A percentile compares a stretch with the other conserved stretches of the same genome.
These are phyloP conservation scores for Drosophila nigritarsus DNA, from an alignment of 2,888 invertebrate genomes.

Conservation along the genomic window DNA sequence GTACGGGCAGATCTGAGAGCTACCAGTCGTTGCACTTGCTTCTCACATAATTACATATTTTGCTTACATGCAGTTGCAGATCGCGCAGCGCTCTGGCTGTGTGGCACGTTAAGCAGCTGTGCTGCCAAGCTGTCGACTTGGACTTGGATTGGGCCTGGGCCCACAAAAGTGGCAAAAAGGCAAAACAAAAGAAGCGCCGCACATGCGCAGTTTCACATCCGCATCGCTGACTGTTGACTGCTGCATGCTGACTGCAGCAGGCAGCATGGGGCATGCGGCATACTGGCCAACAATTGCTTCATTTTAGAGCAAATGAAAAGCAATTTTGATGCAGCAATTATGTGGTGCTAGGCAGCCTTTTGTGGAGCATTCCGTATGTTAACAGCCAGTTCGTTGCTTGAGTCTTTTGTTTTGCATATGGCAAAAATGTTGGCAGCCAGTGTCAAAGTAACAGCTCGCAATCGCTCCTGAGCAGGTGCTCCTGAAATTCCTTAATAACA, in stretches of 20 bases:
- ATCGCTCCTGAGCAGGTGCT: slow-evolving; percentile 27
- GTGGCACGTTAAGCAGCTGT: slow-evolving; percentile 75
- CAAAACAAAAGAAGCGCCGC: slow-evolving; percentile 74
- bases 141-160: slow-evolving; percentile 27
- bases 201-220: slow-evolving; percentile 75
- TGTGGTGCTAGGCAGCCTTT: slow-evolving; percentile 29
- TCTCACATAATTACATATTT: slow-evolving; percentile 78
- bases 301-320: slow-evolving; percentile 77
- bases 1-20: slow-evolving; percentile 19
- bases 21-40: slow-evolving; percentile 48
- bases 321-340: slow-evolving; percentile 75
- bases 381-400: slow-evolving; percentile 55
- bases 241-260: slow-evolving; percentile 9
- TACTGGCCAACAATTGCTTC: slow-evolving; percentile 69
- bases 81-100: slow-evolving; percentile 39
- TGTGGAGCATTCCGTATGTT: slow-evolving; percentile 13
- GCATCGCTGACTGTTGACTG: slow-evolving; percentile 57
- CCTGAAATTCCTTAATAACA: slow-evolving; percentile 27
- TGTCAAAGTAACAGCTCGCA: slow-evolving; percentile 31
- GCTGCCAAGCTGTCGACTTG: slow-evolving; percentile 23
- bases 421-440: slow-evolving; percentile 58
- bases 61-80: slow-evolving; percentile 51
- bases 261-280: slow-evolving; percentile 14
- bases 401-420: slow-evolving; percentile 76
- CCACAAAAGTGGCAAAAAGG: slow-evolving; percentile 69